A percentile compares a stretch with the other conserved stretches of the same genome.
Evolutionary conservation across 2,888 invertebrate genomes (phyloP).

Genomic region (Apamea anceps): DNA sequence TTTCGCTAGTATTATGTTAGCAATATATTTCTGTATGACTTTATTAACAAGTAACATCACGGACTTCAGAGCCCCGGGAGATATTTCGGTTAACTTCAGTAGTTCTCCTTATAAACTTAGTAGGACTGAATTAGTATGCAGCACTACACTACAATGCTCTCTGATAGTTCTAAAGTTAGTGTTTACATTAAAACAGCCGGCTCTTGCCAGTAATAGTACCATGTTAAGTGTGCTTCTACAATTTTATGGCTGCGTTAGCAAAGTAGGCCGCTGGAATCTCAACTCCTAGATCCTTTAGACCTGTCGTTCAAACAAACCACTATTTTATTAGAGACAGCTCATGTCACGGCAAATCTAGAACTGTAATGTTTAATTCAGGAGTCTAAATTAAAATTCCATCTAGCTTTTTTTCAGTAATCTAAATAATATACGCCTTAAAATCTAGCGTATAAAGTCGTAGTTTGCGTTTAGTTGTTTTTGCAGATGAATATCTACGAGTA

Average conservation of each 20-base stretch:
- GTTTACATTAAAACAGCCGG: constrained; percentile 43
- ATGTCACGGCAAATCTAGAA: constrained; percentile 23
- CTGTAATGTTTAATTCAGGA: constrained; percentile 48
- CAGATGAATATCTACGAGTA: constrained; percentile 13
- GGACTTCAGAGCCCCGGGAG: not conserved
- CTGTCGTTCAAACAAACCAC: constrained; percentile 6
- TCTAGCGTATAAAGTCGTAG: not conserved
- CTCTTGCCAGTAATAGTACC: constrained; percentile 37
- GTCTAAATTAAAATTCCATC: constrained; percentile 1
- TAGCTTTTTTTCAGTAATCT: not conserved
- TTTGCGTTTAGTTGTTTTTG: not conserved
- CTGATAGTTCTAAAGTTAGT: constrained; percentile 40
- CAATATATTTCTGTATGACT: not conserved
- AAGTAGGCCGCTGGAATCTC: constrained; percentile 26
- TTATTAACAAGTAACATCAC: not conserved
- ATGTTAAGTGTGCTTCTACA: constrained; percentile 27
- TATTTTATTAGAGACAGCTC: constrained; percentile 11
- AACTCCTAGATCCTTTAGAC: constrained; percentile 33
- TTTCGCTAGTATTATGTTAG: not conserved
- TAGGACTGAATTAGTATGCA: constrained; percentile 49
- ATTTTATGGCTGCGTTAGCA: constrained; percentile 35
- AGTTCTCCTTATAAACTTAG: constrained; percentile 17
- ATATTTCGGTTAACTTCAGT: constrained; percentile 10
- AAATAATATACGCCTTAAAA: constrained; percentile 13
- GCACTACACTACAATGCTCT: constrained; percentile 26